phyloP scores from a whole-genome alignment of 2,113 vertebrate species.

The Aegithalos caudatus region DNA sequence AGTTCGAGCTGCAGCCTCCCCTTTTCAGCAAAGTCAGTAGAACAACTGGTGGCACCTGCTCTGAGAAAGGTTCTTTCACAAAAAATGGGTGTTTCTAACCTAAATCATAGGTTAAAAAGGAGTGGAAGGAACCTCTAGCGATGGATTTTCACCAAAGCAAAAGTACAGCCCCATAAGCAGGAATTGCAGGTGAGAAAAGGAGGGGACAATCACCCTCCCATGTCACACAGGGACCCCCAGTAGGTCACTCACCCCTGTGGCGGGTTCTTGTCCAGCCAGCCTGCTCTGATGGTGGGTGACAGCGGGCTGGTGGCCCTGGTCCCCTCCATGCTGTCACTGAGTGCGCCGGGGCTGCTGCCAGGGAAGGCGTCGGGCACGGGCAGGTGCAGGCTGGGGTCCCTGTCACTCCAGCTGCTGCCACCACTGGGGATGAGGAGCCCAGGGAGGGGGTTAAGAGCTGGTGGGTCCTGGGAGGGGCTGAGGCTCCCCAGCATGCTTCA shows the following conservation, averaged over 20 bases:
- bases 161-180: neutral
- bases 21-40: neutral
- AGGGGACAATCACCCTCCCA: neutral
- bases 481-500: neutral
- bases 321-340: slow-evolving; percentile 4
- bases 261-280: slow-evolving; percentile 94
- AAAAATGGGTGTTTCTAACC: neutral
- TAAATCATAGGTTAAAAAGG: neutral
- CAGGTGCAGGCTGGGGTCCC: neutral
- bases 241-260: slow-evolving; percentile 84
- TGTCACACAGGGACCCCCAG: neutral
- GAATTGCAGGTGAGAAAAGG: neutral
- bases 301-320: slow-evolving; percentile 24
- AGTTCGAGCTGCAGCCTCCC: neutral
- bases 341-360: neutral
- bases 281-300: slow-evolving; percentile 77
- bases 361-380: neutral
- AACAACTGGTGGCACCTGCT: neutral
- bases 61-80: neutral
- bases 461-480: neutral
- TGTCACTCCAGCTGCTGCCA: slow-evolving; percentile 48
- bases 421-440: neutral
- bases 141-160: neutral
- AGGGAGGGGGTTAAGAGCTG: neutral
- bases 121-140: neutral